Base-by-base conservation (phyloP, 1,140 invertebrate genomes). In the Eumaeus atala region DNA sequence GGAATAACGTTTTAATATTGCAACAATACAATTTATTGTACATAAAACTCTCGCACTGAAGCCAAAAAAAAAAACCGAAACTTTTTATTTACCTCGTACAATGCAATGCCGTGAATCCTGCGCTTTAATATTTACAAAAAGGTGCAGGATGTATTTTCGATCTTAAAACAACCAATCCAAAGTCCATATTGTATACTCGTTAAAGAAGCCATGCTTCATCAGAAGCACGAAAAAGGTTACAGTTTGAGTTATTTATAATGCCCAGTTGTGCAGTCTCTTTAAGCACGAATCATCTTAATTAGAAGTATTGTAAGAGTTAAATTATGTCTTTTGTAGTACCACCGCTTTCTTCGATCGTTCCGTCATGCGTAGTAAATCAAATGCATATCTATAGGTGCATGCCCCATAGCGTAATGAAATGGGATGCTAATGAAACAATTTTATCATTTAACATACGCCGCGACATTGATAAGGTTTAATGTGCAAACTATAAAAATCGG, bases 241-340 rank as follows among this genome's bases (percentile, higher is more conserved):
- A 73, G 66, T 78, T 74, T 70, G 69, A 78, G 77, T 85, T 83
- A 85, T 83, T 84, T 84, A 85, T 80, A 79, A 70, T 69, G 67
- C 67, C 78, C 74, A 80, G 78, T 82, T 78, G 67, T 78, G 67
- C 72, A 67, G 67, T 71, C 77, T 74, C 82, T 72, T 78, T 78
- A 70, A 69, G 51, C 75, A 82, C 77, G 77, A 81, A 83, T 81
- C 75, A 81, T 86, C 82, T 84, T 86, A 85, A 85, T 84, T 85
- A 86, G 83, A 84, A 79, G 75, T 75, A 84, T 86, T 84, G 83
- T 84, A 66, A 70, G 67, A 69, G 66, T 73, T 86, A 84, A 84
- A 81, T 86, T 81, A 84, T 81, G 66, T 56, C 57, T 59, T 61
- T 70, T 66, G 73, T 59, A 47, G 61, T 67, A 67, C 72, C 70